Base-by-base conservation (phyloP, 2,113 vertebrate species). In the Aspiorhynchus laticeps region DNA sequence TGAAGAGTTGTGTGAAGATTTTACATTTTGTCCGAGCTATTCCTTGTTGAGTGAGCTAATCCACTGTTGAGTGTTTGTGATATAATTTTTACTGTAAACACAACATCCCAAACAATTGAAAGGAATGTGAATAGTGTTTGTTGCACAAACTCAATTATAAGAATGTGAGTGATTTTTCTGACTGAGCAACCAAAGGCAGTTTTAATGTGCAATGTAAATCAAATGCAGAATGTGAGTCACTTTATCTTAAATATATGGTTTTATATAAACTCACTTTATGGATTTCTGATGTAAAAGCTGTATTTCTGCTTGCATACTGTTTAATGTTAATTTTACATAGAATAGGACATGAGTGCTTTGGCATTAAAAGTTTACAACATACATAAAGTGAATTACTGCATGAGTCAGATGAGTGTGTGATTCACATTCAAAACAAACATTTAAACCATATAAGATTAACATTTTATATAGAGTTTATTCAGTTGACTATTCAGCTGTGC, bases 171-270 rank as follows among this genome's bases (percentile, higher is more conserved):
- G 56, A n/a, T 36, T 38, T 80, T 36, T 41, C 53, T 61, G 53
- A n/a, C 61, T 85, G 41, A 53, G 43, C 53, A 71, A 85, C 85
- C 69, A 21, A 38, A 90, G 69, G 69, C 76, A 84, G 46, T 61
- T 90, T 84, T 82, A 78, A 86, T 82, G 85, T 76, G 71, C 33
- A 71, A 61, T 77, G 76, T 87, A 88, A 90, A 90, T 80, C 80
- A 90, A 89, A 90, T 78, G 28, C 61, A 69, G 67, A 86, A 63
- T 1, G 8, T 31, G 31, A 79, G 67, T 73, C 79, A 61, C 59
- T 76, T 53, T 67, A 31, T 21, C 21, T 38, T 84, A 31, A 31
- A 51, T 53, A 61, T 41, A 38, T 61, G 78, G 78, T n/a, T 41
- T 80, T 61, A 61, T 38, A 80, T 4, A 80, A 38, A 80, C 9